A percentile compares a stretch with the other conserved stretches of the same genome.
These are phyloP conservation scores for Setipinna tenuifilis DNA, from an alignment of 2,797 vertebrate genomes.

Conservation along the genomic window DNA sequence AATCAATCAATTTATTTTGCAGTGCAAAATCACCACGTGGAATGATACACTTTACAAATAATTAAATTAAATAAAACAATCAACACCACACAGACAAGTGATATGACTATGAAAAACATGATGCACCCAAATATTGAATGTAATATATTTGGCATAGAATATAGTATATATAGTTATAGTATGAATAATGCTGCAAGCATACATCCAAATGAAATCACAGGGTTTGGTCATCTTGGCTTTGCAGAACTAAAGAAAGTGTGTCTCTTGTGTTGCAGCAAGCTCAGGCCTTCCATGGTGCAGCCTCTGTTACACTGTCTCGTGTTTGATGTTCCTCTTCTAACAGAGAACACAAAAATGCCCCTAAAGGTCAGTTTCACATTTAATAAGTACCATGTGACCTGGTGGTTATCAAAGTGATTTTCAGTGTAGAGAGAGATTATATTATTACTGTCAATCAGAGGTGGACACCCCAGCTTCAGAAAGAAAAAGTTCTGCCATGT, in stretches of 20 bases:
- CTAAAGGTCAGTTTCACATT: conserved; percentile 80
- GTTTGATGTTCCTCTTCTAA: conserved; percentile 86
- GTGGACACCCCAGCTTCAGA: no score
- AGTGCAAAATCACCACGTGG: no score
- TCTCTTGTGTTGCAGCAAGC: conserved; percentile 73
- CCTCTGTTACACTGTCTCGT: conserved; percentile 88
- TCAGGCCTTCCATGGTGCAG: conserved; percentile 89
- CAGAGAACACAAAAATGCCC: conserved; percentile 87
- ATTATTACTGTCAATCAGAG: neutral
- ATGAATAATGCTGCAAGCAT: no score
- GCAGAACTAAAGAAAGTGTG: neutral
- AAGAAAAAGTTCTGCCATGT: no score
- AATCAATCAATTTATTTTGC: no score
- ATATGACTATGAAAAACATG: no score
- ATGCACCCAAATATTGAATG: no score
- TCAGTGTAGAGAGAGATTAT: neutral
- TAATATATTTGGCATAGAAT: no score
- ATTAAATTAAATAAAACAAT: no score
- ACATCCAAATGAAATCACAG: neutral
- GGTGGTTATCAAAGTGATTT: neutral
- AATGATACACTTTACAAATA: no score
- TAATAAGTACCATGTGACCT: neutral
- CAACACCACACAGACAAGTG: no score
- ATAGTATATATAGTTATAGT: no score
- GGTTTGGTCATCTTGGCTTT: neutral